These are phyloP conservation scores for Chionis minor DNA, from an alignment of 2,113 vertebrate species.

Conservation along the genomic window DNA sequence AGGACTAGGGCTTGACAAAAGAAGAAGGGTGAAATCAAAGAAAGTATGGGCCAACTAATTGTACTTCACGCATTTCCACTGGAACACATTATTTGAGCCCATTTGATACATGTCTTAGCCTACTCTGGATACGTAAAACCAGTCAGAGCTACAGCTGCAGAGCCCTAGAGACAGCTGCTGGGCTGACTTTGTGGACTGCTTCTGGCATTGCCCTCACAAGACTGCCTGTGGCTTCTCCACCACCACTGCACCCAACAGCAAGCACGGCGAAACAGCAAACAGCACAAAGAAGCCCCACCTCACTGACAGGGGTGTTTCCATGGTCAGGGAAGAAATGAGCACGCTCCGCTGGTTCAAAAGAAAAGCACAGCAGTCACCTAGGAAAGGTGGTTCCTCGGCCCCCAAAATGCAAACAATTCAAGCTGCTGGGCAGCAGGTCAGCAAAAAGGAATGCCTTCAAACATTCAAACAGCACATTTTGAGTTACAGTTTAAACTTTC, in stretches of 20 bases:
- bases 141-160: neutral
- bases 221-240: neutral
- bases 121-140: neutral
- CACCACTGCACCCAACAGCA: neutral
- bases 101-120: neutral
- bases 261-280: neutral
- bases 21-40: neutral
- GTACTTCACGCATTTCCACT: neutral
- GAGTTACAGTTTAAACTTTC: neutral
- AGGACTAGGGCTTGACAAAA: neutral
- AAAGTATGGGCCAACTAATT: neutral
- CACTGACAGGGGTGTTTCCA: neutral
- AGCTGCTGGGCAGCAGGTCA: neutral
- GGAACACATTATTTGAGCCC: neutral
- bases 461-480: neutral
- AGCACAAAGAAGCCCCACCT: neutral
- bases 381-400: accelerated
- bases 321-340: neutral
- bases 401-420: neutral
- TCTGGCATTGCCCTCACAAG: neutral
- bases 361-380: neutral
- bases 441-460: neutral
- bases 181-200: neutral
- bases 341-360: neutral
- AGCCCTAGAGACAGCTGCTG: neutral